Evolutionary conservation across 2,113 vertebrate genomes (phyloP).

Genomic region (Taurulus bubalis): DNA sequence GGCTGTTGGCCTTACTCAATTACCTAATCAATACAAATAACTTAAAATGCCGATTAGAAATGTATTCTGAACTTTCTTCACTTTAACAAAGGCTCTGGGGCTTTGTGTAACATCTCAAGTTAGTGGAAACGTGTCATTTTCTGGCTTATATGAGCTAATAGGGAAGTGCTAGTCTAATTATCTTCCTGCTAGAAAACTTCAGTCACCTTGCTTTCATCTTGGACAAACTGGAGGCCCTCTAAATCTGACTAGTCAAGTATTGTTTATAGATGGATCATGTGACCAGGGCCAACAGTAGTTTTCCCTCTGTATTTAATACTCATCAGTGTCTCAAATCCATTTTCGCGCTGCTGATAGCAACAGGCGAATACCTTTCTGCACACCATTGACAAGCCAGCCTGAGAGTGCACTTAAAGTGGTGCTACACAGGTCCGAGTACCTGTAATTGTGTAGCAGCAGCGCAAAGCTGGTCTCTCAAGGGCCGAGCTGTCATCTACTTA

Average conservation of each 20-base stretch:
- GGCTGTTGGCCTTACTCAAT: conserved; percentile 15
- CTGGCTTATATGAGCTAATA: conserved; percentile 1
- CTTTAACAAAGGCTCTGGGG: conserved; percentile 34
- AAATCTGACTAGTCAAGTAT: conserved; percentile 73
- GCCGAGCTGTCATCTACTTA: conserved; percentile 94
- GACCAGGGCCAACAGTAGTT: conserved; percentile 71
- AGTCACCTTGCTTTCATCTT: conserved; percentile 37
- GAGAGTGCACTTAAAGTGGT: conserved; percentile 95
- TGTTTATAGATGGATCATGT: conserved; percentile 77
- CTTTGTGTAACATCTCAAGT: conserved; percentile 26
- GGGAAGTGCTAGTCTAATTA: conserved; percentile 26
- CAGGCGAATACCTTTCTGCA: conserved; percentile 93
- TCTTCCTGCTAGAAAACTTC: conserved; percentile 38
- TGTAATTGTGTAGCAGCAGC: conserved; percentile 94
- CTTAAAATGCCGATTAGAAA: conserved; percentile 58
- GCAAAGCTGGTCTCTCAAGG: conserved; percentile 91
- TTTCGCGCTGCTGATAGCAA: conserved; percentile 90
- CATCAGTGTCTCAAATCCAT: conserved; percentile 89
- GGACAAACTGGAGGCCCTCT: conserved; percentile 50
- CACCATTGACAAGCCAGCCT: conserved; percentile 91
- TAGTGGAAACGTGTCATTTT: conserved; percentile 32
- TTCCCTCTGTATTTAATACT: conserved; percentile 86
- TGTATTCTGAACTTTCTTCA: conserved; percentile 35
- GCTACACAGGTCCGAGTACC: conserved; percentile 95
- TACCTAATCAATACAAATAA: conserved; percentile 45